Conservation (phyloP, 2,797 vertebrate species). For the Trichosurus vulpecula region DNA sequence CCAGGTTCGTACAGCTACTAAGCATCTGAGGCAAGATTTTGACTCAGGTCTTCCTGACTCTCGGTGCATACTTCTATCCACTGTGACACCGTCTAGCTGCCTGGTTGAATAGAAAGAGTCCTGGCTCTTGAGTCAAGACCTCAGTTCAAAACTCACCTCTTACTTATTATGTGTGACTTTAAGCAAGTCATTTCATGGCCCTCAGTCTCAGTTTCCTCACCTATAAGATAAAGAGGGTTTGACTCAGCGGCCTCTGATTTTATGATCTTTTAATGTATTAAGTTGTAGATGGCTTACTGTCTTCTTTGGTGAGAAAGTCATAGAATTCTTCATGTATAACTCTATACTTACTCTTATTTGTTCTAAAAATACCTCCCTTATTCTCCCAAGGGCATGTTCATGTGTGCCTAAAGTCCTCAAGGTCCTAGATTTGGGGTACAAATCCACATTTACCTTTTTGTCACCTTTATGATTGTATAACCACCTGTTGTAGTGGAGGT, state of each 20-base stretch:
- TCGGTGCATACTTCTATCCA: not conserved
- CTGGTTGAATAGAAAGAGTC: not conserved
- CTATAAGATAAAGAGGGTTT: too few species aligned
- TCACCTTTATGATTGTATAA: not conserved
- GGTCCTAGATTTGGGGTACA: not conserved
- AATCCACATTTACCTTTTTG: not conserved
- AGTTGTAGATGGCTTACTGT: too few species aligned
- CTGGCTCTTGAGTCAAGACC: not conserved
- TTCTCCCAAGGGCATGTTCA: not conserved
- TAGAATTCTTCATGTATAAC: constrained; percentile 5
- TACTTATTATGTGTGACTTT: not conserved
- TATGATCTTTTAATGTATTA: too few species aligned
- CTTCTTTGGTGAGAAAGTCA: too few species aligned
- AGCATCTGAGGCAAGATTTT: not conserved
- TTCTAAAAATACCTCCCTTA: constrained; percentile 32
- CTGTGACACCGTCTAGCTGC: not conserved
- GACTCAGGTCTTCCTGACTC: not conserved
- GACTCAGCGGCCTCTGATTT: too few species aligned
- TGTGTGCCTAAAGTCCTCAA: not conserved
- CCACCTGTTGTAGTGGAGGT: not conserved
- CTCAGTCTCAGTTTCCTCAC: too few species aligned
- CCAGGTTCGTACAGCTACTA: not conserved
- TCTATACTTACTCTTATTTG: constrained; percentile 25
- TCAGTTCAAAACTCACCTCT: not conserved
- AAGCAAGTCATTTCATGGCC: not conserved